These are phyloP conservation scores for Astyanax mexicanus DNA, from an alignment of 2,797 vertebrate genomes.

Conservation along the genomic window DNA sequence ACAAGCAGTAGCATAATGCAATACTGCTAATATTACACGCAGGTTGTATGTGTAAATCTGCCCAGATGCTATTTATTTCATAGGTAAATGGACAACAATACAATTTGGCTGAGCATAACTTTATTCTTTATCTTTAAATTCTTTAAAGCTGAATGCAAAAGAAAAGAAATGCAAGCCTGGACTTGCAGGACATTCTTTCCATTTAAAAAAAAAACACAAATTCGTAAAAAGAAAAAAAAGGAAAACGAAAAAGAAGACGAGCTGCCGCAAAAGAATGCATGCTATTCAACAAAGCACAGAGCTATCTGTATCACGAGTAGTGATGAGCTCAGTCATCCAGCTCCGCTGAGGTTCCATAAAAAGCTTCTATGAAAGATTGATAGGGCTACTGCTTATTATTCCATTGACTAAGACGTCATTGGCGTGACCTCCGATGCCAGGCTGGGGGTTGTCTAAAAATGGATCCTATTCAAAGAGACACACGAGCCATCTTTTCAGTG, in stretches of 20 bases:
- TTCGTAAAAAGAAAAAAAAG: not conserved
- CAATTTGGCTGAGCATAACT: too few species aligned
- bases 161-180: too few species aligned
- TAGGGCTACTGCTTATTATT: constrained; percentile 73
- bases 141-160: too few species aligned
- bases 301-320: constrained; percentile 40
- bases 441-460: constrained; percentile 41
- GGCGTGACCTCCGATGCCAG: constrained; percentile 43
- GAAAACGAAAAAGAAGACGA: constrained; percentile 5
- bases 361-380: constrained; percentile 79
- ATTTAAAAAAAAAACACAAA: not conserved
- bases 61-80: too few species aligned
- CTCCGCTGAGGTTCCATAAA: constrained; percentile 66
- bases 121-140: too few species aligned
- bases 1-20: too few species aligned
- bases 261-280: constrained; percentile 8
- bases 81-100: too few species aligned
- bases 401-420: constrained; percentile 70
- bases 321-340: constrained; percentile 61
- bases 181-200: not conserved
- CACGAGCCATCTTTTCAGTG: constrained; percentile 32
- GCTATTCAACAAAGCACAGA: constrained; percentile 46
- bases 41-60: too few species aligned
- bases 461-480: constrained; percentile 41
- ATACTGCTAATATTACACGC: too few species aligned